Percentiles rank a stretch among this genome's conserved stretches.
Evolutionary conservation across 2,888 invertebrate species (phyloP).

Genomic region (Cetonia aurata): DNA sequence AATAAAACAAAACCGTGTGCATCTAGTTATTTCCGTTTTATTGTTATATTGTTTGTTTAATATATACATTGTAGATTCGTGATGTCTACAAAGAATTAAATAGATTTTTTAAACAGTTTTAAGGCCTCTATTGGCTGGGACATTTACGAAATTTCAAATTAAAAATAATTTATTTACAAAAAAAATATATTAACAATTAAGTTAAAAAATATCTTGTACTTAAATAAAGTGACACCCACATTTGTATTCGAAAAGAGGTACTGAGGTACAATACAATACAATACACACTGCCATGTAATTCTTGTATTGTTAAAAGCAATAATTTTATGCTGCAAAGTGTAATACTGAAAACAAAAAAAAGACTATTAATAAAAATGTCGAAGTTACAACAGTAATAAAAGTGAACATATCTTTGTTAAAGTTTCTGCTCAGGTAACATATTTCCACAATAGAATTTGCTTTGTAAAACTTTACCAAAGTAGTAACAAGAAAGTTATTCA

Average conservation of each 20-base stretch:
- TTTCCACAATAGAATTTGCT: background rate
- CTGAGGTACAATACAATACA: conserved; percentile 36
- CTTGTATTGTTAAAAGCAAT: conserved; percentile 1
- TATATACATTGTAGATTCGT: conserved; percentile 56
- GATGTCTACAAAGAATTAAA: conserved; percentile 60
- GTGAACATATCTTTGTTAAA: conserved; percentile 9
- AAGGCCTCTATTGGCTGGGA: conserved; percentile 65
- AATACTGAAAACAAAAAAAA: conserved; percentile 28
- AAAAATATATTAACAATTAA: conserved; percentile 53
- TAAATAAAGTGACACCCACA: conserved; percentile 53
- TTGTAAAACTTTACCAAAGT: conserved; percentile 25
- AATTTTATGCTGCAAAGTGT: conserved; percentile 13
- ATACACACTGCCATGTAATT: conserved; percentile 14
- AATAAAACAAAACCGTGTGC: conserved; percentile 47
- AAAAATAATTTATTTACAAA: conserved; percentile 59
- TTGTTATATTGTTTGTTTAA: conserved; percentile 52
- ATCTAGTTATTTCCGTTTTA: conserved; percentile 52
- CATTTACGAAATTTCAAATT: conserved; percentile 57
- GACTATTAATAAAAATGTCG: conserved; percentile 1
- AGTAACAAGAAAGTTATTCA: conserved; percentile 1
- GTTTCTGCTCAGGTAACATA: conserved; percentile 14
- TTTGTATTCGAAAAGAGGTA: conserved; percentile 40
- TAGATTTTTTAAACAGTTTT: conserved; percentile 54
- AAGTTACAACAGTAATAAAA: conserved; percentile 10
- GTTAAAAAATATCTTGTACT: conserved; percentile 58